These are phyloP conservation scores for Columba livia DNA, from an alignment of 2,113 vertebrate genomes.

Conservation along the genomic window DNA sequence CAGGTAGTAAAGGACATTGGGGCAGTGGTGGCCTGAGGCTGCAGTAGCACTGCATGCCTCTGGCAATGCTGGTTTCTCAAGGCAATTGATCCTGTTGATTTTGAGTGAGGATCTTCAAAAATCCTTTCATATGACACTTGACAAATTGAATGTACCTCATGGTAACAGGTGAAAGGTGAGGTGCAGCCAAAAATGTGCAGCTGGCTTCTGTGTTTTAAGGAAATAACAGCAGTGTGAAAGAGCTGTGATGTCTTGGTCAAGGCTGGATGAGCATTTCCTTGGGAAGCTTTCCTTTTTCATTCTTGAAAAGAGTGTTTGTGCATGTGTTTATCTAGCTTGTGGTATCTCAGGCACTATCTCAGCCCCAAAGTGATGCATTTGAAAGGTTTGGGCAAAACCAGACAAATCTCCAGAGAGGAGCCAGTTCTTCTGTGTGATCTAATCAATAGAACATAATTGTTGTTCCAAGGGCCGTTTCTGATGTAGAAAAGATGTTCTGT, in stretches of 20 bases:
- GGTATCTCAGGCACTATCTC: not conserved
- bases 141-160: not conserved
- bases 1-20: not conserved
- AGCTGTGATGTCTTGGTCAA: not conserved
- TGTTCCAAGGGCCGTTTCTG: not conserved
- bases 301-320: not conserved
- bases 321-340: not conserved
- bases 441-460: not conserved
- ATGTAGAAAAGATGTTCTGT: not conserved
- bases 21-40: not conserved
- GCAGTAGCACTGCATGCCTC: not conserved
- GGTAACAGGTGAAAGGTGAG: constrained; percentile 13
- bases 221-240: not conserved
- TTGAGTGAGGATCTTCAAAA: not conserved
- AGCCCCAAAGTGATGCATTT: not conserved
- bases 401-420: not conserved
- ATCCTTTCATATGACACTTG: constrained; percentile 1
- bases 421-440: not conserved
- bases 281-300: not conserved
- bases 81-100: not conserved
- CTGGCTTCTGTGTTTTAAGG: not conserved
- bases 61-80: constrained; percentile 5
- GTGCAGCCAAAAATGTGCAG: not conserved
- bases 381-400: not conserved
- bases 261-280: not conserved